phyloP scores from a whole-genome alignment of 2,113 vertebrate genomes.

The Pithys albifrons region DNA sequence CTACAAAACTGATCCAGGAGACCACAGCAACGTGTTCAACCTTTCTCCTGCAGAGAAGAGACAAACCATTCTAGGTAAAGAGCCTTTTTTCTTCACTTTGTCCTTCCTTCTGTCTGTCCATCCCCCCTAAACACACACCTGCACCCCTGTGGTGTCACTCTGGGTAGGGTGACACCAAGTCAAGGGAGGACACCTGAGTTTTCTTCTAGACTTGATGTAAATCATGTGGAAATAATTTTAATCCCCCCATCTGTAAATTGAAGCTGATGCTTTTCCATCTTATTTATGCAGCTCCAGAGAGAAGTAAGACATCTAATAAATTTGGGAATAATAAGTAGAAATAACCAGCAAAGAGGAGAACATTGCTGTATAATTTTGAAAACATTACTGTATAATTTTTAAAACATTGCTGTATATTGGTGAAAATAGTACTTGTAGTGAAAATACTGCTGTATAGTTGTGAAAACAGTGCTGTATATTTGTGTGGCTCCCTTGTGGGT shows the following conservation, averaged over 20 bases:
- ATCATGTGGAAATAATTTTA: not conserved
- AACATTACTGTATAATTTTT: not conserved
- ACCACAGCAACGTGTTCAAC: constrained; percentile 91
- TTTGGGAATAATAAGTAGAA: not conserved
- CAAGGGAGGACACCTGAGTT: not conserved
- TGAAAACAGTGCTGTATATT: not conserved
- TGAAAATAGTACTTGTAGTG: not conserved
- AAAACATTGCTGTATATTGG: not conserved
- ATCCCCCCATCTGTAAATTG: not conserved
- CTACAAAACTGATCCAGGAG: constrained; percentile 92
- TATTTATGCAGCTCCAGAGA: not conserved
- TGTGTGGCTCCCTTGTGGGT: not conserved
- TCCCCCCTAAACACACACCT: not conserved
- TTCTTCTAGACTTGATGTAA: not conserved
- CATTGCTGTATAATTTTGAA: not conserved
- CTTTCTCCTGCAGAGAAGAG: constrained; percentile 89
- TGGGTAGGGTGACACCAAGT: not conserved
- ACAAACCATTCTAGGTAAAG: constrained; percentile 87
- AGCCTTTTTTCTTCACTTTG: not conserved
- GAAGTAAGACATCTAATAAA: not conserved
- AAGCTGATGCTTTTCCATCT: not conserved
- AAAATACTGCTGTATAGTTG: not conserved
- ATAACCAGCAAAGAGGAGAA: not conserved
- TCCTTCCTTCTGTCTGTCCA: not conserved
- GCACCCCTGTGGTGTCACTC: not conserved